phyloP scores from a whole-genome alignment of 2,888 invertebrate species.

The Lepidonotus clava region DNA sequence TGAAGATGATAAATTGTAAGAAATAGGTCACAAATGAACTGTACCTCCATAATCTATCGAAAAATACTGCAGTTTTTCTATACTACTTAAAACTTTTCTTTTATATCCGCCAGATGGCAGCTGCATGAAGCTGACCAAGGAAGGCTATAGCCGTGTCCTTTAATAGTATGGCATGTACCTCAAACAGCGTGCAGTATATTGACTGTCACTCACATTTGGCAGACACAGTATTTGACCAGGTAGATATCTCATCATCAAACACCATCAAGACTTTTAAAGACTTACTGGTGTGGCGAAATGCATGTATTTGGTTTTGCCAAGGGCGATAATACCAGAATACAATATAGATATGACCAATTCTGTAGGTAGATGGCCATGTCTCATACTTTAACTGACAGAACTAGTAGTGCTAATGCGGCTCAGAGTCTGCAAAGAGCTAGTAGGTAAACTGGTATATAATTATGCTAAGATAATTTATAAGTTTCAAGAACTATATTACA shows the following conservation, averaged over 20 bases:
- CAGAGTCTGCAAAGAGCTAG: background rate
- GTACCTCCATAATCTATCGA: too few species aligned
- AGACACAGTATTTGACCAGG: conserved; percentile 24
- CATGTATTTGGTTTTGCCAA: background rate
- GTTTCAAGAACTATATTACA: background rate
- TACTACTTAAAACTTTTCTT: too few species aligned
- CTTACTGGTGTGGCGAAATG: background rate
- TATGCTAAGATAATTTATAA: background rate
- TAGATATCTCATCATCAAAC: background rate
- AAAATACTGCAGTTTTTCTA: too few species aligned
- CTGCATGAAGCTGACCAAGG: too few species aligned
- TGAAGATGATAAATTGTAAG: too few species aligned
- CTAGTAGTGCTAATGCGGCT: background rate
- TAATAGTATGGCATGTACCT: background rate
- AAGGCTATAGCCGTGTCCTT: background rate
- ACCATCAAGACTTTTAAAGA: too few species aligned
- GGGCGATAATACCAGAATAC: background rate
- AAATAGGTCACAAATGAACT: too few species aligned
- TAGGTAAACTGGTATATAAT: too few species aligned
- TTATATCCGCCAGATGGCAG: background rate
- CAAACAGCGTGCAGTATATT: background rate
- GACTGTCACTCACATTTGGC: conserved; percentile 42
- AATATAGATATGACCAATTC: too few species aligned
- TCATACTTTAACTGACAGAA: background rate
- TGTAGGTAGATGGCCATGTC: too few species aligned